These are phyloP conservation scores for Imbricaverruca yamaguchii DNA, from an alignment of 2,888 invertebrate species.

Conservation along the genomic window DNA sequence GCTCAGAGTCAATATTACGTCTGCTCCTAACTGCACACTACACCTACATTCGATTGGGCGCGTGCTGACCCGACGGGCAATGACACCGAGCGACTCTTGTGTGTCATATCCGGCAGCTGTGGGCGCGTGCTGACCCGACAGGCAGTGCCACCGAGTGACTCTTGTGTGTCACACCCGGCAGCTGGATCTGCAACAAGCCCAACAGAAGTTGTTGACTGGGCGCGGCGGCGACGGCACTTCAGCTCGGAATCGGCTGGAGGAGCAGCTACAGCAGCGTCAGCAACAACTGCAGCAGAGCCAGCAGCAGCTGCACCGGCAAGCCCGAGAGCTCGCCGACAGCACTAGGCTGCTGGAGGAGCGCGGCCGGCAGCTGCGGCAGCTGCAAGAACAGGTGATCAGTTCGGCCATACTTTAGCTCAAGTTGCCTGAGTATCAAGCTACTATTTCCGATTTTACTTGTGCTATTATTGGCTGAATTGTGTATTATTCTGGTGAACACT, in stretches of 20 bases:
- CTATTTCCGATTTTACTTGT: too few relatives aligned
- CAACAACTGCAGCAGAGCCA: slow-evolving; percentile 29
- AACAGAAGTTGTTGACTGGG: slow-evolving; percentile 13
- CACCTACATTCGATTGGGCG: too few relatives aligned
- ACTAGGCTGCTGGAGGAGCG: slow-evolving; percentile 54
- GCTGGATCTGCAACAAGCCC: slow-evolving; percentile 14
- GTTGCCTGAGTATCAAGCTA: too few relatives aligned
- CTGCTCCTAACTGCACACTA: too few relatives aligned
- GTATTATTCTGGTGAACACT: too few relatives aligned
- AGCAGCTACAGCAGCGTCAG: slow-evolving; percentile 38
- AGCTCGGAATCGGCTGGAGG: slow-evolving; percentile 50
- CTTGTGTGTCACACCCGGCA: neutral
- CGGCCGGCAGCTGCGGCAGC: slow-evolving; percentile 36
- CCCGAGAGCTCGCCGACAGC: slow-evolving; percentile 59
- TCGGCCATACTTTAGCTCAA: too few relatives aligned
- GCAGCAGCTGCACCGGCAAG: slow-evolving; percentile 47
- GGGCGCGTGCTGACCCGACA: neutral
- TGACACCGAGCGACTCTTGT: too few relatives aligned
- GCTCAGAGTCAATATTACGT: too few relatives aligned
- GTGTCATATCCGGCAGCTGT: neutral
- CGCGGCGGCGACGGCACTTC: slow-evolving; percentile 13
- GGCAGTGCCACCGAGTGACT: too few relatives aligned
- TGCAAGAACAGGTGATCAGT: slow-evolving; percentile 43
- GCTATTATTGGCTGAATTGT: too few relatives aligned
- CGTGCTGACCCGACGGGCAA: too few relatives aligned